phyloP scores from a whole-genome alignment of 2,113 vertebrate genomes.

The rat (Rattus norvegicus) region GRCr8 NC_086029.1:48364001-48364500 shows the following conservation, averaged over 20 bases:
- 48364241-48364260: background rate
- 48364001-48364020: background rate
- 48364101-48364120: fast-evolving
- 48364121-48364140: background rate
- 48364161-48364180: background rate
- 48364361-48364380: too few relatives aligned
- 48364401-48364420: background rate
- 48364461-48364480: background rate
- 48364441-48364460: background rate
- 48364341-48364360: background rate
- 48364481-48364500: background rate
- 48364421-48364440: background rate
- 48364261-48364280: background rate
- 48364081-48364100: background rate
- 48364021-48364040: background rate
- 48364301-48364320: background rate
- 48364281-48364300: background rate
- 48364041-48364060: background rate
- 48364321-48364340: background rate
- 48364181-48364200: background rate
- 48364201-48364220: background rate
- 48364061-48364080: background rate
- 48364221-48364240: too few relatives aligned
- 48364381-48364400: background rate
- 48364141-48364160: background rate